These are phyloP conservation scores for Apodemia duryi DNA, from an alignment of 2,888 invertebrate species.

Conservation along the genomic window DNA sequence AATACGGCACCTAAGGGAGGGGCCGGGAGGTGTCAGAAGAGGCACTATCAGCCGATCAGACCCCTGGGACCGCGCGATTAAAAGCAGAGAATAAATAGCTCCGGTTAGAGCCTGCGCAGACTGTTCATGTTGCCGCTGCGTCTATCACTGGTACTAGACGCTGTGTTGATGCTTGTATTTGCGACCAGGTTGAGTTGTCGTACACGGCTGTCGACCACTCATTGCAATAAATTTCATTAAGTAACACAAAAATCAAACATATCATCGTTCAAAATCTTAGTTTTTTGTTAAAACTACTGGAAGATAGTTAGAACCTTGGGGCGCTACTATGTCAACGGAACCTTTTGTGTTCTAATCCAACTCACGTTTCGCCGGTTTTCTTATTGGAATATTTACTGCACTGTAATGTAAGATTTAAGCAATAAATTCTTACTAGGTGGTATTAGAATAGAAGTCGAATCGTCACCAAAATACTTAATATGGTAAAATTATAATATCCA, in stretches of 20 bases:
- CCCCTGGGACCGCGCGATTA: constrained; percentile 16
- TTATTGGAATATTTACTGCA: no score
- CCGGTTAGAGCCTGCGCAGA: background rate
- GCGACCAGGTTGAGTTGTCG: background rate
- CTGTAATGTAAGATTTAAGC: background rate
- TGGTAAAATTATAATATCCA: background rate
- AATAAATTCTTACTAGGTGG: background rate
- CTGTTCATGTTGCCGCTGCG: background rate
- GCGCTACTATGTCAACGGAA: no score
- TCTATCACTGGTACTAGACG: background rate
- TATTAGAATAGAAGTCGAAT: background rate
- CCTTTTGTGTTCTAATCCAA: no score
- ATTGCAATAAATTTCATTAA: no score
- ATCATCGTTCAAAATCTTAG: no score
- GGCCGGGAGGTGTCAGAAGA: constrained; percentile 15
- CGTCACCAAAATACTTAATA: constrained; percentile 1
- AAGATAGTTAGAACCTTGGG: no score
- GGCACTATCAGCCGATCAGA: constrained; percentile 19
- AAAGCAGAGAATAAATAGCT: constrained; percentile 14
- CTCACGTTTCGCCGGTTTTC: no score
- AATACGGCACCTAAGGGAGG: constrained; percentile 14
- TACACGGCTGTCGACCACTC: no score
- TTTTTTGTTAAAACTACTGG: no score
- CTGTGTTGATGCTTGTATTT: background rate
- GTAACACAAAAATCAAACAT: no score